Evolutionary conservation across 2,797 vertebrate genomes (phyloP).

Genomic region (Takifugu rubripes): DNA sequence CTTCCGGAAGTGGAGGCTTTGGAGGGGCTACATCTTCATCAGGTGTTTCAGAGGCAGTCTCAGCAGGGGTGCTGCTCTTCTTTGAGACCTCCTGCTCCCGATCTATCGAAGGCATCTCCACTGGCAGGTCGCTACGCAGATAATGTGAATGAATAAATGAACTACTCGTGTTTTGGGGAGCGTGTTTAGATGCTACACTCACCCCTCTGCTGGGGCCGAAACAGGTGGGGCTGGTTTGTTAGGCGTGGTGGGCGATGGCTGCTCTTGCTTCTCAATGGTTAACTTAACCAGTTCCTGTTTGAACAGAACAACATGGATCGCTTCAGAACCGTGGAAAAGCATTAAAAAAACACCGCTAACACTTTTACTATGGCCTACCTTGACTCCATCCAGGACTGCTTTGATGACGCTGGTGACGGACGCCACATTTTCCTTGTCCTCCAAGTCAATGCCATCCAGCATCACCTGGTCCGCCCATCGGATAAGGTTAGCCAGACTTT

Average conservation of each 20-base stretch:
- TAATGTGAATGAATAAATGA: conserved; percentile 11
- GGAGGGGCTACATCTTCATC: conserved; percentile 90
- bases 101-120: conserved; percentile 84
- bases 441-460: conserved; percentile 92
- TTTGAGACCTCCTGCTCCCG: conserved; percentile 86
- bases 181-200: conserved; percentile 33
- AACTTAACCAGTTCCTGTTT: conserved; percentile 92
- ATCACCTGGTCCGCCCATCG: conserved; percentile 98
- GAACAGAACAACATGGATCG: conserved; percentile 17
- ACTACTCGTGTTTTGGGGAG: not conserved
- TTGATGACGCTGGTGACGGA: conserved; percentile 93
- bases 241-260: conserved; percentile 89
- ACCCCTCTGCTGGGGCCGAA: conserved; percentile 83
- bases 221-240: conserved; percentile 85
- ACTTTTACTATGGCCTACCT: conserved; percentile 72
- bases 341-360: not conserved
- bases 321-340: not conserved
- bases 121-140: conserved; percentile 70
- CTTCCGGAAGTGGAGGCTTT: conserved; percentile 93
- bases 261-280: conserved; percentile 95
- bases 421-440: conserved; percentile 92
- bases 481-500: conserved; percentile 96
- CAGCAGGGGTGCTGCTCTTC: conserved; percentile 78
- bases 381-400: conserved; percentile 96
- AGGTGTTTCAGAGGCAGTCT: conserved; percentile 75